Evolutionary conservation across 2,888 invertebrate species (phyloP).

Genomic region (Trichogramma evanescens): DNA sequence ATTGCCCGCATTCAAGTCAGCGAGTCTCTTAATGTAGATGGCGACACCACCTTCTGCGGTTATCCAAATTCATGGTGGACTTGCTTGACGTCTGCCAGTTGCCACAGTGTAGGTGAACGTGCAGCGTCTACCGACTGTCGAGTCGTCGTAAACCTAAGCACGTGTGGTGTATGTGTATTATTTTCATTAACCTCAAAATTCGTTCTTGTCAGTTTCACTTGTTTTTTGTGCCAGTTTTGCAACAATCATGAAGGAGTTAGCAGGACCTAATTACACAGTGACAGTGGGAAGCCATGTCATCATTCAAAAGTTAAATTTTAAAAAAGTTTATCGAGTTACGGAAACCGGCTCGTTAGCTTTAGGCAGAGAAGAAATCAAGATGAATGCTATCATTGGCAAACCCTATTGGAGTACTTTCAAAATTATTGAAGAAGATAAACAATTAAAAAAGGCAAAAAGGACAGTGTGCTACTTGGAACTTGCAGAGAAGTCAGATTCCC

Average conservation of each 20-base stretch:
- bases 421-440: constrained; percentile 49
- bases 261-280: constrained; percentile 40
- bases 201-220: background rate
- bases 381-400: constrained; percentile 61
- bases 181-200: background rate
- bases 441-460: constrained; percentile 17
- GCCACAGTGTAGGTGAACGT: background rate
- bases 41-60: too few relatives aligned
- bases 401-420: constrained; percentile 71
- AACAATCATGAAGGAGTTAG: constrained; percentile 29
- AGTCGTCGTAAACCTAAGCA: background rate
- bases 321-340: constrained; percentile 68
- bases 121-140: background rate
- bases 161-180: background rate
- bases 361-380: constrained; percentile 64
- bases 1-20: too few relatives aligned
- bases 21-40: too few relatives aligned
- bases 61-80: too few relatives aligned
- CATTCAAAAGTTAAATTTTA: constrained; percentile 70
- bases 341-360: constrained; percentile 57
- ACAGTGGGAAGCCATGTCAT: constrained; percentile 67
- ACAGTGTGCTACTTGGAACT: constrained; percentile 36
- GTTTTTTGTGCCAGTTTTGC: constrained; percentile 7
- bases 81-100: background rate
- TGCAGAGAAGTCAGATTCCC: constrained; percentile 53